Percentiles rank a stretch among this genome's conserved stretches.
phyloP scores from a whole-genome alignment of 2,888 invertebrate genomes.

The Dicyrtomina minuta region DNA sequence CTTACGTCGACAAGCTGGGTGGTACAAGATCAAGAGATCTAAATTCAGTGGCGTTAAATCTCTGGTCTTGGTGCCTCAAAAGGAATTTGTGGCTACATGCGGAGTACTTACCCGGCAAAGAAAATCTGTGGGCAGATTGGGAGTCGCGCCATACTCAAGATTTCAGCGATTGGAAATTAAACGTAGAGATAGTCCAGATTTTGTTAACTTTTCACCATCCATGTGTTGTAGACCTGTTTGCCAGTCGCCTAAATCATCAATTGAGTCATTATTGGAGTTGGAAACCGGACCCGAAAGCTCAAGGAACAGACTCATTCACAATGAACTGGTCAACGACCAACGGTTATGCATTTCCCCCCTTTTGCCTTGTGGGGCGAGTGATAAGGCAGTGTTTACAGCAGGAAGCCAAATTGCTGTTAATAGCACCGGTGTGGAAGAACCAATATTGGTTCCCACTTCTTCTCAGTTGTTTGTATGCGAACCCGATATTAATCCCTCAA shows the following conservation, averaged over 20 bases:
- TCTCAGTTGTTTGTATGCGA: background rate
- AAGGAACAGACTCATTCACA: slow-evolving; percentile 23
- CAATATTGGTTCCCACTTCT: slow-evolving; percentile 33
- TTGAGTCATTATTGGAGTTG: no score
- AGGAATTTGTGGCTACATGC: slow-evolving; percentile 19
- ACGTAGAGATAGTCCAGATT: background rate
- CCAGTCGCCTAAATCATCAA: slow-evolving; percentile 27
- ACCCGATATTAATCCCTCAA: background rate
- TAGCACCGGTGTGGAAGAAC: slow-evolving; percentile 31
- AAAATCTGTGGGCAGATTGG: slow-evolving; percentile 23
- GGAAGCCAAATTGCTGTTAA: slow-evolving; percentile 10
- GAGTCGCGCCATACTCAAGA: slow-evolving; percentile 24
- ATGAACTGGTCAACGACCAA: slow-evolving; percentile 10
- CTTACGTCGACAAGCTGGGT: slow-evolving; percentile 22
- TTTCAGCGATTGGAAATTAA: slow-evolving; percentile 24
- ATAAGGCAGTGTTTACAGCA: background rate
- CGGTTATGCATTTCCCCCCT: slow-evolving; percentile 36
- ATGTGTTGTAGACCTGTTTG: slow-evolving; percentile 31
- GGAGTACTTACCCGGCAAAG: slow-evolving; percentile 20
- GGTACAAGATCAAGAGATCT: slow-evolving; percentile 13
- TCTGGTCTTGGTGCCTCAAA: slow-evolving; percentile 28
- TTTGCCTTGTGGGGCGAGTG: no score
- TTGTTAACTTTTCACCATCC: background rate
- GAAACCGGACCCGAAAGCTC: slow-evolving; percentile 20
- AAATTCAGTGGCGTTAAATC: slow-evolving; percentile 9